phyloP scores from a whole-genome alignment of 2,113 vertebrate genomes.

The Riparia riparia region DNA sequence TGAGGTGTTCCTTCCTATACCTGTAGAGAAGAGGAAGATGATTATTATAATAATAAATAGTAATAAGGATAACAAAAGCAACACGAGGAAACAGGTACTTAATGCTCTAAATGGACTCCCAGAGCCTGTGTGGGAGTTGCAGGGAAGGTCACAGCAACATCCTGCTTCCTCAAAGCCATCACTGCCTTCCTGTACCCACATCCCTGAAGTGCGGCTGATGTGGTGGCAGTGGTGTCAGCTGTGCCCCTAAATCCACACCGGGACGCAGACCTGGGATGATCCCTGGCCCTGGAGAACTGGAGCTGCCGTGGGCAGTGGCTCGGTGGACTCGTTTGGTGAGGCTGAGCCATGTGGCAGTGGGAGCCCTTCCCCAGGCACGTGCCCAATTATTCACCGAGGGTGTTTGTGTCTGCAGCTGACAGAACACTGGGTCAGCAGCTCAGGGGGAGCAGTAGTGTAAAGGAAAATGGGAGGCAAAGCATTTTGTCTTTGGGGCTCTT shows the following conservation, averaged over 20 bases:
- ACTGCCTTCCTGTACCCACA: not conserved
- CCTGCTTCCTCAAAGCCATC: not conserved
- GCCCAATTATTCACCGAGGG: not conserved
- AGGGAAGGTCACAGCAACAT: not conserved
- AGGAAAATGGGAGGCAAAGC: not conserved
- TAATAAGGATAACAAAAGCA: not conserved
- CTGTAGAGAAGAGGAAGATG: not conserved
- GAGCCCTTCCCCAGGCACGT: accelerated
- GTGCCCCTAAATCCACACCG: not conserved
- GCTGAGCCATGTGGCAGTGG: not conserved
- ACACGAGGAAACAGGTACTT: not conserved
- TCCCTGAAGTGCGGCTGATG: not conserved
- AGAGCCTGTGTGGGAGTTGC: not conserved
- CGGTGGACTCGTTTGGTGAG: not conserved
- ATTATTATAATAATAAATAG: not conserved
- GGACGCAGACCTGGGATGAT: accelerated
- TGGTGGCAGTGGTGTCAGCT: accelerated
- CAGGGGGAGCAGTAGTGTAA: not conserved
- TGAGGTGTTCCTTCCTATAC: not conserved
- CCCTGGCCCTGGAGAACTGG: not conserved
- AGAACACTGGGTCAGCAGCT: not conserved
- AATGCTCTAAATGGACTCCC: not conserved
- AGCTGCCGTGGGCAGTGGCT: accelerated
- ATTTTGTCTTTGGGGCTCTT: not conserved
- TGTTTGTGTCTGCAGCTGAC: accelerated